These are phyloP conservation scores for Glyphotaelius pellucidus DNA, from an alignment of 2,888 invertebrate species.

Conservation along the genomic window DNA sequence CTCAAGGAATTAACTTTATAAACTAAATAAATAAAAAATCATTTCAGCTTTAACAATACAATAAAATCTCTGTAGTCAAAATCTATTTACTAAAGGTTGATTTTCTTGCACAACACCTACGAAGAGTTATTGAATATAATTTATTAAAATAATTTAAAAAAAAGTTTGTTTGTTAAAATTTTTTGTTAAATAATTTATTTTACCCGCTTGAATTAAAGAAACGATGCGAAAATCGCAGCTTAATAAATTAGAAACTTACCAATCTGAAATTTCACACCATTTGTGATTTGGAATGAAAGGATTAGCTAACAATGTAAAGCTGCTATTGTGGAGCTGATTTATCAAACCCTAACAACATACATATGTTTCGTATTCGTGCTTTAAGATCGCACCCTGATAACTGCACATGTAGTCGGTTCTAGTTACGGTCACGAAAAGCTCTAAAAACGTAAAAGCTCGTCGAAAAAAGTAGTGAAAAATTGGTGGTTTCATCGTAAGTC, in stretches of 20 bases:
- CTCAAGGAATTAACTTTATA: too few species aligned
- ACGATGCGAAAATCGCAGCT: neutral
- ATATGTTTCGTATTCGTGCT: conserved; percentile 23
- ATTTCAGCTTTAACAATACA: too few species aligned
- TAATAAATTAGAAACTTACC: neutral
- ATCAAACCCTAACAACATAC: neutral
- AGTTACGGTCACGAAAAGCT: conserved; percentile 27
- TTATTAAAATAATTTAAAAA: too few species aligned
- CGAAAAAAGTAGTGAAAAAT: neutral
- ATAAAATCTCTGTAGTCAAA: too few species aligned
- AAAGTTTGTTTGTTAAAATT: too few species aligned
- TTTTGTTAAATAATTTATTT: neutral
- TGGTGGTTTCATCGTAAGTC: neutral
- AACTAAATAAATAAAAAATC: too few species aligned
- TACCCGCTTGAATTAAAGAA: neutral
- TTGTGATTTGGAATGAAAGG: neutral
- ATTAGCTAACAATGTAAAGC: neutral
- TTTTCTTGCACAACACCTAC: too few species aligned
- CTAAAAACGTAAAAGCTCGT: neutral
- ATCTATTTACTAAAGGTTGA: too few species aligned
- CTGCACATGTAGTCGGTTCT: neutral
- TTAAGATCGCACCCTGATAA: neutral
- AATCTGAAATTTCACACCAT: neutral
- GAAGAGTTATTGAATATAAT: too few species aligned
- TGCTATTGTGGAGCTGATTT: neutral